Evolutionary conservation across 2,888 invertebrate genomes (phyloP).

Genomic region (Bhutanitis thaidina): DNA sequence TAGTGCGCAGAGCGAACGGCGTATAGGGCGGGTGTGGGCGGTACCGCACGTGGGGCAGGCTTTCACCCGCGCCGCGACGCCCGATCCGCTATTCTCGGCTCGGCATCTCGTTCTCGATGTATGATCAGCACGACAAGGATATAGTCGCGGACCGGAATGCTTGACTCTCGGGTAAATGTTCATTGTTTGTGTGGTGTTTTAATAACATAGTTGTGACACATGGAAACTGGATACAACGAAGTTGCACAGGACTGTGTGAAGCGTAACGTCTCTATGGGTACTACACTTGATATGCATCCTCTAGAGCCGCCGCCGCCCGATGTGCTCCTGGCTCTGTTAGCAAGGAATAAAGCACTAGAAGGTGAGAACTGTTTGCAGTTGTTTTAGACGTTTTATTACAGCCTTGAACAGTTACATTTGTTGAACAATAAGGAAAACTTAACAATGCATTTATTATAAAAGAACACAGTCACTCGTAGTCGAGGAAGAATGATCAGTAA

Average conservation of each 20-base stretch:
- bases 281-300: slow-evolving; percentile 60
- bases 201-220: slow-evolving; percentile 46
- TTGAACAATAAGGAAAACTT: neutral
- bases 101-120: slow-evolving; percentile 32
- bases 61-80: slow-evolving; percentile 50
- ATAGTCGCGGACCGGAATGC: slow-evolving; percentile 43
- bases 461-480: neutral
- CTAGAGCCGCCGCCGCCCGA: slow-evolving; percentile 87
- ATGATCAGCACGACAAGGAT: slow-evolving; percentile 41
- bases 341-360: slow-evolving; percentile 93
- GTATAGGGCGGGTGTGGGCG: slow-evolving; percentile 70
- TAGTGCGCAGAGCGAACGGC: slow-evolving; percentile 52
- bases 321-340: slow-evolving; percentile 89
- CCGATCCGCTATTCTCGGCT: slow-evolving; percentile 43
- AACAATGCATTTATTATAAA: neutral
- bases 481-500: slow-evolving; percentile 21
- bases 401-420: neutral
- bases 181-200: slow-evolving; percentile 45
- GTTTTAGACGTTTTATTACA: neutral
- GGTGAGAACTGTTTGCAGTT: slow-evolving; percentile 76
- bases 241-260: slow-evolving; percentile 49
- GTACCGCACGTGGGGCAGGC: slow-evolving; percentile 68
- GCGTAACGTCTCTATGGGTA: slow-evolving; percentile 51
- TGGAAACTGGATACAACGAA: slow-evolving; percentile 54
- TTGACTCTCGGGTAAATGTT: slow-evolving; percentile 35